Percentiles rank a stretch among this genome's conserved stretches.
Conservation (phyloP, 2,888 invertebrate genomes). For the Pseudococcus viburni region DNA sequence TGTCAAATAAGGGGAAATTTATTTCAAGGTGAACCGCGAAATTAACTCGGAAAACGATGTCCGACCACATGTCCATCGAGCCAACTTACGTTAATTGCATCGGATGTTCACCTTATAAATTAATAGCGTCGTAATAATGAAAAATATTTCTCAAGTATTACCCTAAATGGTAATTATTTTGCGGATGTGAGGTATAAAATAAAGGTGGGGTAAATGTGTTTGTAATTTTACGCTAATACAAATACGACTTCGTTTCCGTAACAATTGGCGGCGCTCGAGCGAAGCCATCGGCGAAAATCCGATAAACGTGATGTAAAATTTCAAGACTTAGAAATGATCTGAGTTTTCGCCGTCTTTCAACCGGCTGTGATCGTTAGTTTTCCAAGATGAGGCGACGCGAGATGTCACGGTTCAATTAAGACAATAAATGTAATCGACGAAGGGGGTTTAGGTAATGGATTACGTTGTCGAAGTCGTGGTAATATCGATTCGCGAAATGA, state of each 20-base stretch:
- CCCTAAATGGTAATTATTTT: conserved; percentile 38
- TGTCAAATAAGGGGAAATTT: conserved; percentile 16
- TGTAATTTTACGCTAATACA: conserved; percentile 42
- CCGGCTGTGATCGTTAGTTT: not conserved
- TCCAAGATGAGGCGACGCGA: not conserved
- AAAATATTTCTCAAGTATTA: conserved; percentile 13
- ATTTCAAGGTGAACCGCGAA: conserved; percentile 33
- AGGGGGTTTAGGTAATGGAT: not conserved
- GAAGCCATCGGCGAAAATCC: not conserved
- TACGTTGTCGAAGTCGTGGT: not conserved
- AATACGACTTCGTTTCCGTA: not conserved
- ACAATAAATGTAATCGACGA: not conserved
- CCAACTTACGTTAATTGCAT: not conserved
- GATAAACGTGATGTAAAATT: no score
- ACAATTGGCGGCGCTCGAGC: not conserved
- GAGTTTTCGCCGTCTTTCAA: not conserved
- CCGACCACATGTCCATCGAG: not conserved
- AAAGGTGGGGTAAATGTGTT: conserved; percentile 15
- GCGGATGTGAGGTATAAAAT: conserved; percentile 30
- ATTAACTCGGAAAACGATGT: not conserved
- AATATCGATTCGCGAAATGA: not conserved
- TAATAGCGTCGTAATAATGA: conserved; percentile 23
- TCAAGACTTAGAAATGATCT: no score
- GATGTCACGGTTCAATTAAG: conserved; percentile 29
- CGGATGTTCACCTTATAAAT: conserved; percentile 29